phyloP scores from a whole-genome alignment of 1,140 invertebrate species.

The Eurytemora carolleeae region DNA sequence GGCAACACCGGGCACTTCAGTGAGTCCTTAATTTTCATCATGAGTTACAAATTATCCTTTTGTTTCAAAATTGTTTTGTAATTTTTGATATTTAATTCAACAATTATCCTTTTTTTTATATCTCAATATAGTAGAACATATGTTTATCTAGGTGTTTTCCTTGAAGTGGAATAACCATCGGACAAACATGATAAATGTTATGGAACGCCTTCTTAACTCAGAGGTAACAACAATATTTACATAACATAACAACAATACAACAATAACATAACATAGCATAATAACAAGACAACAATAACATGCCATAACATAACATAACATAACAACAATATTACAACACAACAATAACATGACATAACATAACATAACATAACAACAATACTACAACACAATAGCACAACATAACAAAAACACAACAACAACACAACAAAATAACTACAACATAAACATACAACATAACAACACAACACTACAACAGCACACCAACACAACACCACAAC shows the following conservation, averaged over 20 bases:
- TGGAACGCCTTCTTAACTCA: constrained; percentile 18
- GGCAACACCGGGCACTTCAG: no score
- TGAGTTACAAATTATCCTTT: no score
- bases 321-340: constrained; percentile 18
- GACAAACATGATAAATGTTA: constrained; percentile 8
- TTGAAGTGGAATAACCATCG: constrained; percentile 14
- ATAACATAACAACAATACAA: constrained; percentile 20
- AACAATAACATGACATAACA: constrained; percentile 21
- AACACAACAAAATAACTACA: constrained; percentile 19
- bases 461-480: background rate
- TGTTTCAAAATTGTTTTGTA: no score
- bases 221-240: constrained; percentile 20
- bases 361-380: no score
- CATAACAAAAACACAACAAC: constrained; percentile 21
- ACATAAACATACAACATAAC: constrained; percentile 20
- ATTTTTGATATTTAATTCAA: no score
- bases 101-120: no score
- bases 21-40: no score
- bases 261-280: constrained; percentile 20
- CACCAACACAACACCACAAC: no score
- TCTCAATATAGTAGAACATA: no score
- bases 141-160: no score
- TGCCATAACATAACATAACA: background rate
- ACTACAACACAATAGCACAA: no score
- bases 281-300: constrained; percentile 20